phyloP scores from a whole-genome alignment of 2,113 vertebrate genomes.

The Melospiza georgiana region DNA sequence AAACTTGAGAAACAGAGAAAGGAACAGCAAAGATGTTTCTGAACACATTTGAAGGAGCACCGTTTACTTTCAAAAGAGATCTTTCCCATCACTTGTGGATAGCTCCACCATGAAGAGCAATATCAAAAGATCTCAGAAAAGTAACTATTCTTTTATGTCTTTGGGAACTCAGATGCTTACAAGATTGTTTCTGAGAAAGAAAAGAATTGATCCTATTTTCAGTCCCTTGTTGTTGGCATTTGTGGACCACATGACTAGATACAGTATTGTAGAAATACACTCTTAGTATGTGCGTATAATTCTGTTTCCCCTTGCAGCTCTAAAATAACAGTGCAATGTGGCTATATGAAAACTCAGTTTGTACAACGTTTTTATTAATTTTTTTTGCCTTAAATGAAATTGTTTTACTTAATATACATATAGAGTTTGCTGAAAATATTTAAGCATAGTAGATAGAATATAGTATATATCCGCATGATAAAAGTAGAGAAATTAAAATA shows the following conservation, averaged over 20 bases:
- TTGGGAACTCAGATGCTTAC: constrained; percentile 73
- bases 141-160: constrained; percentile 82
- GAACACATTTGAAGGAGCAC: constrained; percentile 76
- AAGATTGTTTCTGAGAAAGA: constrained; percentile 77
- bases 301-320: not conserved
- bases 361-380: not conserved
- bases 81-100: constrained; percentile 77
- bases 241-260: constrained; percentile 39
- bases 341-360: not conserved
- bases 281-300: constrained; percentile 12
- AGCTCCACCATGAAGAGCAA: constrained; percentile 70
- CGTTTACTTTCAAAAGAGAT: constrained; percentile 84
- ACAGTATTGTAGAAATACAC: constrained; percentile 55
- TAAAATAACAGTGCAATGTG: not conserved
- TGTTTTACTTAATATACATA: not conserved
- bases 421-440: not conserved
- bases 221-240: constrained; percentile 71
- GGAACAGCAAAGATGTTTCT: constrained; percentile 76
- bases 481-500: not conserved
- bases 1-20: constrained; percentile 71
- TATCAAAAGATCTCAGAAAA: constrained; percentile 81
- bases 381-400: not conserved
- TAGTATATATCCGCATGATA: no score
- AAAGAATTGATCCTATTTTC: constrained; percentile 79
- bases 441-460: not conserved